Base-by-base conservation (phyloP, 2,888 invertebrate genomes). In the Drosophila subsilvestris region DNA sequence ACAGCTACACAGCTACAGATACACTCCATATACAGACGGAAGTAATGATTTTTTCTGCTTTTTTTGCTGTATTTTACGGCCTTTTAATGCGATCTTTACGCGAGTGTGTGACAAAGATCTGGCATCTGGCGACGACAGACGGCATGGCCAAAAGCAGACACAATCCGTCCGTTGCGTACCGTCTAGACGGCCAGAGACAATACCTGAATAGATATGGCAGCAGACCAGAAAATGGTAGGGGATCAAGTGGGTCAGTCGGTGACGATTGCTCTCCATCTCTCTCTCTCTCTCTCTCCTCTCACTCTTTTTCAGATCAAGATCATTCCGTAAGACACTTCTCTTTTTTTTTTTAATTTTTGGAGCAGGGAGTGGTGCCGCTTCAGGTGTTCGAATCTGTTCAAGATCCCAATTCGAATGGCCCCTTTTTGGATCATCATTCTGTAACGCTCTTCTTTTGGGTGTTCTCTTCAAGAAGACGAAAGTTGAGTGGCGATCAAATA, bases 81-180 rank as follows among this genome's bases (percentile, higher is more conserved):
- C 58, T 85, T 88, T 80, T 85, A 86, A 85, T 85, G 86, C 74
- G 75, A 82, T 78, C 85, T 83, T 80, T 77, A 86, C 65, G 74
- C 80, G 74, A 68, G 73, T 72, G 76, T 71, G 78, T 74, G 86
- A 87, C 86, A 77, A 86, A 76, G 75, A 84, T 77, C 75, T 77
- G 20, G 1, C 8, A n/a, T 10, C 42, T 27, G 10, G 8, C 18
- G 2, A 3, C 29, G 29, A 3, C 29, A 12, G 12, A 12, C n/a
- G 12, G 22, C 29, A 32, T 12, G 14, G 47, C 17, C 10, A n/a
- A 17, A 47, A 17, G 18, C 45, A 42, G 48, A 69, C 37, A 17
- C 61, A 37, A 58, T 44, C 45, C 51, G 45, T 63, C 61, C 51
- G 63, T 27, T 42, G 49, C 37, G 14, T 7, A 37, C 61, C 27